Conservation (phyloP, 1,140 invertebrate species). For the Dinoponera quadriceps region DNA sequence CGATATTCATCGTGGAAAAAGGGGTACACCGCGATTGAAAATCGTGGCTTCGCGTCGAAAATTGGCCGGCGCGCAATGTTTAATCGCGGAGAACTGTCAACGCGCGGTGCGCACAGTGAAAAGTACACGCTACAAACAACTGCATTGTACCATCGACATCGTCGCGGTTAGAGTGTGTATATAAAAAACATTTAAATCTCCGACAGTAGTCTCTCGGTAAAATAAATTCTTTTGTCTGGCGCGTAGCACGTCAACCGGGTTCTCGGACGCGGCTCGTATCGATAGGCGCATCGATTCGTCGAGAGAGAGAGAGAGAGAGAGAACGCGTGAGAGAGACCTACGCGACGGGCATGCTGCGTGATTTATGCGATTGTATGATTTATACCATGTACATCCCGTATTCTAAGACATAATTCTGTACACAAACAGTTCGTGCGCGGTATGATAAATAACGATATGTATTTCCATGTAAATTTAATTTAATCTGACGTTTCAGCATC, state of each 20-base stretch:
- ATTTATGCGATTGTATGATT: conserved; percentile 48
- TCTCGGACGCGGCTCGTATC: conserved; percentile 47
- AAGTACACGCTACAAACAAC: conserved; percentile 50
- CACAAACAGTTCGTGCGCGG: conserved; percentile 38
- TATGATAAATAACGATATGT: conserved; percentile 49
- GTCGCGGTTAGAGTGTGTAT: too few relatives aligned
- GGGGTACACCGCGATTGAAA: conserved; percentile 23
- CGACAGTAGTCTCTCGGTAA: conserved; percentile 13
- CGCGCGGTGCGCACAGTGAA: conserved; percentile 8
- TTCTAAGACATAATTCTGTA: conserved; percentile 51
- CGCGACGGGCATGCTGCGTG: conserved; percentile 4
- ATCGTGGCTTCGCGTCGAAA: neutral
- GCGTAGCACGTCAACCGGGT: conserved; percentile 9
- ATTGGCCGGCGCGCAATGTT: conserved; percentile 7
- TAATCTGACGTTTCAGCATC: conserved; percentile 44
- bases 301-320: too few relatives aligned
- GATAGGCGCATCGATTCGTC: conserved; percentile 38
- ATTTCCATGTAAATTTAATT: conserved; percentile 55
- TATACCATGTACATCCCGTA: conserved; percentile 47
- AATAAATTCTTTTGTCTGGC: conserved; percentile 55
- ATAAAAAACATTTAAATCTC: conserved; percentile 57
- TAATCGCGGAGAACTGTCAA: conserved; percentile 43
- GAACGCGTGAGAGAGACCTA: neutral
- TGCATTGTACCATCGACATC: conserved; percentile 44
- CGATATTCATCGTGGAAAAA: conserved; percentile 45